These are phyloP conservation scores for Strigamia maritima DNA, from an alignment of 2,888 invertebrate genomes.

Conservation along the genomic window DNA sequence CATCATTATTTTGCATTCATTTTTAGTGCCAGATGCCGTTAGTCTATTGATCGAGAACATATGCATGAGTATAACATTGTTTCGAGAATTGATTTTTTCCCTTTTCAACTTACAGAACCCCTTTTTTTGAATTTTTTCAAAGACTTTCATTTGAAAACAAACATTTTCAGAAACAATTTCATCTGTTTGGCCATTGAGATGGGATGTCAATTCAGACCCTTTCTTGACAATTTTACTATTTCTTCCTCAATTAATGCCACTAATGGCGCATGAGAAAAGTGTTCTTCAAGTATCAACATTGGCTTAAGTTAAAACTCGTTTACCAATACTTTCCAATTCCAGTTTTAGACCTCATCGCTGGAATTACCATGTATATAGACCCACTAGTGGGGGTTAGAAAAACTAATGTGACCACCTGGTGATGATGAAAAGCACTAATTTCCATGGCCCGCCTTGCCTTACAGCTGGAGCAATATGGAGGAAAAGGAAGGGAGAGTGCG, in stretches of 20 bases:
- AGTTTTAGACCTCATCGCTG: constrained; percentile 7
- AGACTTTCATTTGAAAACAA: not conserved
- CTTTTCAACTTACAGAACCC: not conserved
- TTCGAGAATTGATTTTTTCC: not conserved
- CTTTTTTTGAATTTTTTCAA: not conserved
- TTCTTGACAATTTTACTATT: too few species aligned
- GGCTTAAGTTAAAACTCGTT: not conserved
- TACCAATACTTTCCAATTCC: not conserved
- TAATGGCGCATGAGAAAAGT: not conserved
- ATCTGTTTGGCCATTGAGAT: too few species aligned
- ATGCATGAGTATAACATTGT: not conserved
- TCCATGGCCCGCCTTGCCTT: constrained; percentile 29
- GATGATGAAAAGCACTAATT: constrained; percentile 27
- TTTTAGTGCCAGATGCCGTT: not conserved
- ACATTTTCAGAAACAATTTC: too few species aligned
- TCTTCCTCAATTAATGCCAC: not conserved
- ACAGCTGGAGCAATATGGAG: constrained; percentile 29
- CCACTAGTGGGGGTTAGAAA: not conserved
- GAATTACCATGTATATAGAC: constrained; percentile 13
- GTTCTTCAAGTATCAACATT: constrained; percentile 4
- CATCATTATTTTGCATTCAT: constrained; percentile 10
- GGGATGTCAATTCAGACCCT: too few species aligned
- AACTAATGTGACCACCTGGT: constrained; percentile 29
- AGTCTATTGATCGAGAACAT: not conserved
- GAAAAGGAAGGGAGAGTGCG: constrained; percentile 9